Conservation (phyloP, 2,113 vertebrate species). For the Cichladusa arquata region DNA sequence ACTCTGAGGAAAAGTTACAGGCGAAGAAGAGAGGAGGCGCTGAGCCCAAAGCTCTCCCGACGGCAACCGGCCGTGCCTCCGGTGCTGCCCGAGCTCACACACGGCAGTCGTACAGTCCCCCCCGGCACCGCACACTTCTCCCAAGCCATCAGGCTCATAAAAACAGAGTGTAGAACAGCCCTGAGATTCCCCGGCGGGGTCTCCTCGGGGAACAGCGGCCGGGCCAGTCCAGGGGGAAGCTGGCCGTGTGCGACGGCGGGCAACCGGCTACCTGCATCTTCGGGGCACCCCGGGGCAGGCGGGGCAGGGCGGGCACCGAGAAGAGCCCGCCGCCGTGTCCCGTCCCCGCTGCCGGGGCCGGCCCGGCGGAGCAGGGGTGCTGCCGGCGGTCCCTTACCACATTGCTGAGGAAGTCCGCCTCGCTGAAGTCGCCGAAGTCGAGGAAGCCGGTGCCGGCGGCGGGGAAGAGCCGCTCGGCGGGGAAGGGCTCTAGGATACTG, state of each 20-base stretch:
- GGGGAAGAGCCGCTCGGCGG: conserved; percentile 83
- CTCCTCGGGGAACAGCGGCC: background rate
- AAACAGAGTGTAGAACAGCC: background rate
- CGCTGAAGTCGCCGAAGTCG: conserved; percentile 85
- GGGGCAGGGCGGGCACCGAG: background rate
- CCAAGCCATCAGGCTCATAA: background rate
- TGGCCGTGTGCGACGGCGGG: background rate
- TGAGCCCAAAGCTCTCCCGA: background rate
- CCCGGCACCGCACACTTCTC: background rate
- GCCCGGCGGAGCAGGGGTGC: background rate
- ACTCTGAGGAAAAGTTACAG: background rate
- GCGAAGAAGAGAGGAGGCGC: background rate
- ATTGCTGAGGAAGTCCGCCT: conserved; percentile 85
- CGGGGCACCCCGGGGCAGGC: background rate
- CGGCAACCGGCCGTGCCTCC: background rate
- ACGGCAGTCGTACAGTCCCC: background rate
- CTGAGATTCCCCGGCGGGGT: background rate
- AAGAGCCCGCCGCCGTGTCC: background rate
- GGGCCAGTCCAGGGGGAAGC: background rate
- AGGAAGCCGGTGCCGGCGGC: conserved; percentile 78
- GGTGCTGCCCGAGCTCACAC: background rate
- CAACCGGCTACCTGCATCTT: background rate
- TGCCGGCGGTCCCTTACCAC: conserved; percentile 74
- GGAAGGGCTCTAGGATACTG: conserved; percentile 82
- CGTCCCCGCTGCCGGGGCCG: background rate